Conservation (phyloP, 2,113 vertebrate species). For the Agelaius phoeniceus region DNA sequence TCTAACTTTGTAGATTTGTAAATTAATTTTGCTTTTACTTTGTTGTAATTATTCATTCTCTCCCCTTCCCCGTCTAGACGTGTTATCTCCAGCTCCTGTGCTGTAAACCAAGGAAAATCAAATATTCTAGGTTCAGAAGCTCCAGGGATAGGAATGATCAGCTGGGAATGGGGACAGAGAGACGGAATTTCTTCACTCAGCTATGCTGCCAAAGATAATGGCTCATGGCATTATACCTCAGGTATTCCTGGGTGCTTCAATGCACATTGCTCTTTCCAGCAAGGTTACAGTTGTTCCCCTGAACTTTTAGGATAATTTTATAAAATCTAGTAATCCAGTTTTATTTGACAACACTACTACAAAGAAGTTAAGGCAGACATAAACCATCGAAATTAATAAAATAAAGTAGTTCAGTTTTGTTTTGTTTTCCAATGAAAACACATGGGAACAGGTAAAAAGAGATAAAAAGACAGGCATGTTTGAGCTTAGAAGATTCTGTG, state of each 20-base stretch:
- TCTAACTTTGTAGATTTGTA: not conserved
- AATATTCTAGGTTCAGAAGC: not conserved
- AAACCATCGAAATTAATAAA: not conserved
- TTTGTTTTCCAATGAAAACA: not conserved
- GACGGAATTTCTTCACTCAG: not conserved
- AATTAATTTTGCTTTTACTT: not conserved
- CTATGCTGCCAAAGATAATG: not conserved
- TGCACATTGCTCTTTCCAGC: not conserved
- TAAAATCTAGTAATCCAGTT: not conserved
- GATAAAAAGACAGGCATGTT: not conserved
- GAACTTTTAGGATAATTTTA: not conserved
- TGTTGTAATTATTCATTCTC: not conserved
- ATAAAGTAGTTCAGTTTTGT: not conserved
- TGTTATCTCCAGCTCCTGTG: not conserved
- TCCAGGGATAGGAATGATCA: not conserved
- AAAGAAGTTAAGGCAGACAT: not conserved
- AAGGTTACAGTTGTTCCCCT: not conserved
- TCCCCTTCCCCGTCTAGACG: not conserved
- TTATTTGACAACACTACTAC: not conserved
- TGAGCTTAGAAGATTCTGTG: not conserved
- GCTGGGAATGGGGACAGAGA: not conserved
- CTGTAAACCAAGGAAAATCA: not conserved
- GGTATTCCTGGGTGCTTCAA: not conserved
- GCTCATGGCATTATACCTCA: not conserved
- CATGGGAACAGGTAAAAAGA: not conserved